Conservation (phyloP, 2,113 vertebrate species). For the Chelonoidis abingdonii region DNA sequence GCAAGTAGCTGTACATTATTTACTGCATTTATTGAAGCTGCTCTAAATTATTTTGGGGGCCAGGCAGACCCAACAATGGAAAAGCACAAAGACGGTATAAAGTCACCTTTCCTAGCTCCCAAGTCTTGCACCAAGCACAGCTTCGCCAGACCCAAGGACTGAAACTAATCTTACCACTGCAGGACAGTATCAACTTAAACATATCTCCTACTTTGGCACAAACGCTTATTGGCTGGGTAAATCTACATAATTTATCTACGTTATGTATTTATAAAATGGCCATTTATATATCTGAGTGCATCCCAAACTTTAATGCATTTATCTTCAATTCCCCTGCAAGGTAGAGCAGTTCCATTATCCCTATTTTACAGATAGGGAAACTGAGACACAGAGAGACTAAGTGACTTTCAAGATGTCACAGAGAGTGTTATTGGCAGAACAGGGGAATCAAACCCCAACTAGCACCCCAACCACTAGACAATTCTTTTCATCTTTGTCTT, state of each 20-base stretch:
- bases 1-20: not conserved
- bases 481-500: not conserved
- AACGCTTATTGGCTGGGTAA: not conserved
- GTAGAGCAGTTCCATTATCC: not conserved
- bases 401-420: not conserved
- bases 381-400: not conserved
- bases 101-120: not conserved
- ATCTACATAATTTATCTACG: not conserved
- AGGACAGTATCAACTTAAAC: not conserved
- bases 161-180: not conserved
- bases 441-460: not conserved
- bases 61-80: not conserved
- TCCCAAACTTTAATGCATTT: not conserved
- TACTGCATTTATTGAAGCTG: not conserved
- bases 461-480: not conserved
- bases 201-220: not conserved
- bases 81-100: not conserved
- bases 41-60: not conserved
- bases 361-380: not conserved
- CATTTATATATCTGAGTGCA: not conserved
- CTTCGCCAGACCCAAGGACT: not conserved
- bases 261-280: not conserved
- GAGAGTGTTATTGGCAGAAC: not conserved
- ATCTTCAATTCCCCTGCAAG: not conserved
- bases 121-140: not conserved